Conservation (phyloP, 2,888 invertebrate genomes). For the Oscheius sp. region DNA sequence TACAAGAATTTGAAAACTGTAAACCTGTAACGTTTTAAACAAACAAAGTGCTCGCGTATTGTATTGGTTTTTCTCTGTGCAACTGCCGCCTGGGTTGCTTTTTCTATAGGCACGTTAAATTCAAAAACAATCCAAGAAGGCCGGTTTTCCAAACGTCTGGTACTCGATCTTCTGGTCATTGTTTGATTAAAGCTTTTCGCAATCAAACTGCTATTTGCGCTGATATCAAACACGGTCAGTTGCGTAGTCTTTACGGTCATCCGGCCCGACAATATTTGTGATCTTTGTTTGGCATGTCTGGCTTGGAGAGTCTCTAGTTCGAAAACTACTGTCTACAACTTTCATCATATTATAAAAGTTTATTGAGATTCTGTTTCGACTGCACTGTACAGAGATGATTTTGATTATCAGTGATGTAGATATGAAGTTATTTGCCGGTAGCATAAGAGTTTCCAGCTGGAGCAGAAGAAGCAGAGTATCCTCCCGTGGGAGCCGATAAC, state of each 20-base stretch:
- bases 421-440: constrained; percentile 26
- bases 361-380: constrained; percentile 32
- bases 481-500: not conserved
- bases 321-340: not conserved
- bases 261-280: too few species aligned
- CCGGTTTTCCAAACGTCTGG: constrained; percentile 5
- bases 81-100: not conserved
- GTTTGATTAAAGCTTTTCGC: constrained; percentile 33
- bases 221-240: constrained; percentile 32
- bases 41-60: too few species aligned
- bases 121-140: not conserved
- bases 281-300: not conserved
- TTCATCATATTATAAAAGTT: constrained; percentile 10
- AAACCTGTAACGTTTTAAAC: too few species aligned
- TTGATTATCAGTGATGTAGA: not conserved
- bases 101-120: not conserved
- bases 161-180: constrained; percentile 25
- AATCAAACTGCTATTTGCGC: constrained; percentile 21
- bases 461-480: constrained; percentile 8
- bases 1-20: too few species aligned
- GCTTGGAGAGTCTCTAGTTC: not conserved
- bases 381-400: constrained; percentile 31
- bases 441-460: constrained; percentile 11
- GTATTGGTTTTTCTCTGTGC: not conserved
- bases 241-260: not conserved